Percentiles rank a stretch among this genome's conserved stretches.
Conservation (phyloP, 2,888 invertebrate genomes). For the Coecobrya sp. region DNA sequence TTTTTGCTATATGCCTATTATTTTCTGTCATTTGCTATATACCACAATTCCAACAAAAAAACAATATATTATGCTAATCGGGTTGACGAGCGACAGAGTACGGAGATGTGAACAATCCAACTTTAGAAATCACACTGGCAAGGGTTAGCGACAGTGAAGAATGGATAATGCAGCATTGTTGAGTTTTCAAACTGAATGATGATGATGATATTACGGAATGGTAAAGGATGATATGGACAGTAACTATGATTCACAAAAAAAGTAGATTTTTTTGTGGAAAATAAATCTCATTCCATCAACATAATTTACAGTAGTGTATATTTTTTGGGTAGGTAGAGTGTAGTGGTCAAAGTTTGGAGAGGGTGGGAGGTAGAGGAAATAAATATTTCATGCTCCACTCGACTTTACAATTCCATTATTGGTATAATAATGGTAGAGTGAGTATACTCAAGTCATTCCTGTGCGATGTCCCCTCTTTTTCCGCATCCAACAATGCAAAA, state of each 20-base stretch:
- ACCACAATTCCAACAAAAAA: slow-evolving; percentile 24
- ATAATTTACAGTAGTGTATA: not conserved
- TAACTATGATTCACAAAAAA: slow-evolving; percentile 43
- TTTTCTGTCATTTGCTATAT: slow-evolving; percentile 14
- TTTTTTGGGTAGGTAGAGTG: not conserved
- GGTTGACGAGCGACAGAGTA: slow-evolving; percentile 11
- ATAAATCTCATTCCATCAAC: slow-evolving; percentile 9
- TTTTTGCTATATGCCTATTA: not conserved
- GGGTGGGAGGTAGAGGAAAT: slow-evolving; percentile 82
- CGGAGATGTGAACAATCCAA: slow-evolving; percentile 81
- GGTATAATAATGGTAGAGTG: not conserved
- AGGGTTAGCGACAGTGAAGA: slow-evolving; percentile 68
- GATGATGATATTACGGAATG: slow-evolving; percentile 2
- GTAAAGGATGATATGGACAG: slow-evolving; percentile 32
- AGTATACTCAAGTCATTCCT: slow-evolving; percentile 25
- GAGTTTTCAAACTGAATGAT: slow-evolving; percentile 3
- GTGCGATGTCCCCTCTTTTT: not conserved
- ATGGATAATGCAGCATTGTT: slow-evolving; percentile 64
- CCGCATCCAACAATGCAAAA: slow-evolving; percentile 52
- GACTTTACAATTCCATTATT: slow-evolving; percentile 48
- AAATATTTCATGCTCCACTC: slow-evolving; percentile 87
- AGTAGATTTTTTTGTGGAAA: not conserved
- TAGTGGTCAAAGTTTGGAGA: slow-evolving; percentile 36
- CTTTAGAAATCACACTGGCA: slow-evolving; percentile 82
- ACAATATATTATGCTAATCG: not conserved